phyloP scores from a whole-genome alignment of 2,113 vertebrate species.

The Chiloscyllium plagiosum region DNA sequence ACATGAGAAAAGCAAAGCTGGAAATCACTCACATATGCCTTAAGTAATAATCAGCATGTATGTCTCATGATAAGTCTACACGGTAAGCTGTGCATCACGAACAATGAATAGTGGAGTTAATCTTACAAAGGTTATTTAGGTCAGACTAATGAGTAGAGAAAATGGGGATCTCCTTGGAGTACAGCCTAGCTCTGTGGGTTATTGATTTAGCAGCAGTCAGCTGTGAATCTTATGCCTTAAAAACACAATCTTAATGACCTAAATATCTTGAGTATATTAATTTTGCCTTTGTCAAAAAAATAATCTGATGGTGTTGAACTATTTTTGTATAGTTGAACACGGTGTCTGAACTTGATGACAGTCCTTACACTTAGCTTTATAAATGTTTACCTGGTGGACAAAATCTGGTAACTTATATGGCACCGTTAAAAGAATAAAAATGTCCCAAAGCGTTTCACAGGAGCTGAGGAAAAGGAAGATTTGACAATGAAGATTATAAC shows the following conservation, averaged over 20 bases:
- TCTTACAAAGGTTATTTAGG: constrained; percentile 35
- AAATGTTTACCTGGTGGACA: background rate
- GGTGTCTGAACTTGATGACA: background rate
- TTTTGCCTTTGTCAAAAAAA: background rate
- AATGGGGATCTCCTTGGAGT: background rate
- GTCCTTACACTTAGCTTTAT: background rate
- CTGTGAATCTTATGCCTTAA: background rate
- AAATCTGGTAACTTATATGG: no score
- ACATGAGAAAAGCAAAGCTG: background rate
- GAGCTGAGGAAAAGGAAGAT: background rate
- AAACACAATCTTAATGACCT: constrained; percentile 12
- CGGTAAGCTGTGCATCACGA: background rate
- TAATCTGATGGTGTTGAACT: background rate
- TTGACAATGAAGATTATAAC: background rate
- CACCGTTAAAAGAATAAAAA: background rate
- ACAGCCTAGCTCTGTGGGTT: background rate
- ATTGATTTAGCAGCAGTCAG: background rate
- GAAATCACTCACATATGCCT: background rate
- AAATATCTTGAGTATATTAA: background rate
- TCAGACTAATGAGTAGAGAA: constrained; percentile 35
- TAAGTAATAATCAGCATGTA: constrained; percentile 1
- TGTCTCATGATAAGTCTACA: constrained; percentile 3
- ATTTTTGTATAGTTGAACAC: background rate
- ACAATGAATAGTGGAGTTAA: constrained; percentile 32
- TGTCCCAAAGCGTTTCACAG: background rate